phyloP scores from a whole-genome alignment of 2,797 vertebrate species.

The Sciaenops ocellatus region DNA sequence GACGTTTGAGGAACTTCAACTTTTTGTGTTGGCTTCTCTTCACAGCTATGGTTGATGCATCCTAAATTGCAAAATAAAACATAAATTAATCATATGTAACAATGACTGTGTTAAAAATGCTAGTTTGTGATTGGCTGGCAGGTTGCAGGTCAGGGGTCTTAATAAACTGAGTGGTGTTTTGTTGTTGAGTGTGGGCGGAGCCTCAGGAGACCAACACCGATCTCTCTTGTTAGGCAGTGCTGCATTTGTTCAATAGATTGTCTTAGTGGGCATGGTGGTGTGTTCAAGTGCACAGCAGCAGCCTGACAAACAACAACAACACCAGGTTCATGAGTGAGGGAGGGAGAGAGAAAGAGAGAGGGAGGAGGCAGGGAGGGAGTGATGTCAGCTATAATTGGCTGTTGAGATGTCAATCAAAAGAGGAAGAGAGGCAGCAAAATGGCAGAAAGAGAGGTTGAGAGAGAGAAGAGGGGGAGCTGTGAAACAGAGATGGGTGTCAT shows the following conservation, averaged over 20 bases:
- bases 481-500: constrained; percentile 1
- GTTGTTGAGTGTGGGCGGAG: neutral
- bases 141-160: too few species aligned
- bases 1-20: too few species aligned
- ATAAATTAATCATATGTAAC: too few species aligned
- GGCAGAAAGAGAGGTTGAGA: neutral
- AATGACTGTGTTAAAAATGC: too few species aligned
- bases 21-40: too few species aligned
- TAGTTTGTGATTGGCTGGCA: too few species aligned
- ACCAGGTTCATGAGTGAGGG: constrained; percentile 11
- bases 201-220: neutral
- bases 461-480: neutral
- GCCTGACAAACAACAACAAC: constrained; percentile 34
- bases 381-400: constrained; percentile 16
- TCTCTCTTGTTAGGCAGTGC: constrained; percentile 14
- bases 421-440: neutral
- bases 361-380: neutral
- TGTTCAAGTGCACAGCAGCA: constrained; percentile 10
- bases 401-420: constrained; percentile 1
- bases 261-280: constrained; percentile 7
- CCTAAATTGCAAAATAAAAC: too few species aligned
- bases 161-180: constrained; percentile 8
- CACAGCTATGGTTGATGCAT: too few species aligned
- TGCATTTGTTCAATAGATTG: neutral
- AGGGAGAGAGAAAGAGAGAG: neutral